A percentile compares a stretch with the other conserved stretches of the same genome.
These are phyloP conservation scores for Portunus trituberculatus DNA, from an alignment of 1,140 invertebrate genomes.

Conservation along the genomic window DNA sequence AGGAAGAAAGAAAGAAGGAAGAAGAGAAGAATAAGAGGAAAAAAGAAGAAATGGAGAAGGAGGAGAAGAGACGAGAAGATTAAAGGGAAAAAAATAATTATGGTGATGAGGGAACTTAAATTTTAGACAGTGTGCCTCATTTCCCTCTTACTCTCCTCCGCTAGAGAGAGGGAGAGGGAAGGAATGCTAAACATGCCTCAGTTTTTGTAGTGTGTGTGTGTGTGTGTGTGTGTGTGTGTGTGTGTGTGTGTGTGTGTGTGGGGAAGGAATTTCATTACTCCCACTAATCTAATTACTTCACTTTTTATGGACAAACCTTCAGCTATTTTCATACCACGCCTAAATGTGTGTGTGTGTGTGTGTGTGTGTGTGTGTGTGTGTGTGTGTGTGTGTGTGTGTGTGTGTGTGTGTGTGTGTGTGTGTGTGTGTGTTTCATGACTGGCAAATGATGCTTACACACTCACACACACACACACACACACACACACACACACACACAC, in stretches of 20 bases:
- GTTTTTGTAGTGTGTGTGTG: neutral
- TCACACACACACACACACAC: constrained; percentile 10
- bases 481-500: constrained; percentile 17
- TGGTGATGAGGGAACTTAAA: too few relatives aligned
- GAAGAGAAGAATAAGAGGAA: too few relatives aligned
- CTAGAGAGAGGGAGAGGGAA: neutral
- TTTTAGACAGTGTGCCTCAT: neutral
- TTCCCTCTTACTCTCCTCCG: neutral
- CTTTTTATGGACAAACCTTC: neutral
- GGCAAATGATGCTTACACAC: neutral
- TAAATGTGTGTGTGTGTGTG: too few relatives aligned
- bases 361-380: too few relatives aligned
- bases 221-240: too few relatives aligned
- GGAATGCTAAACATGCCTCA: neutral
- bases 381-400: constrained; percentile 3
- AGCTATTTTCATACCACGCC: too few relatives aligned
- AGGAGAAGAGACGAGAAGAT: too few relatives aligned
- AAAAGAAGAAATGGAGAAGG: too few relatives aligned
- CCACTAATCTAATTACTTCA: neutral
- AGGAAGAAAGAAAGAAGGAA: too few relatives aligned
- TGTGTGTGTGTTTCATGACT: neutral
- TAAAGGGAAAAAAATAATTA: too few relatives aligned
- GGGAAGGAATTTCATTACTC: neutral
- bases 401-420: neutral
- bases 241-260: neutral